phyloP scores from a whole-genome alignment of 2,113 vertebrate genomes.

The Scomber scombrus region DNA sequence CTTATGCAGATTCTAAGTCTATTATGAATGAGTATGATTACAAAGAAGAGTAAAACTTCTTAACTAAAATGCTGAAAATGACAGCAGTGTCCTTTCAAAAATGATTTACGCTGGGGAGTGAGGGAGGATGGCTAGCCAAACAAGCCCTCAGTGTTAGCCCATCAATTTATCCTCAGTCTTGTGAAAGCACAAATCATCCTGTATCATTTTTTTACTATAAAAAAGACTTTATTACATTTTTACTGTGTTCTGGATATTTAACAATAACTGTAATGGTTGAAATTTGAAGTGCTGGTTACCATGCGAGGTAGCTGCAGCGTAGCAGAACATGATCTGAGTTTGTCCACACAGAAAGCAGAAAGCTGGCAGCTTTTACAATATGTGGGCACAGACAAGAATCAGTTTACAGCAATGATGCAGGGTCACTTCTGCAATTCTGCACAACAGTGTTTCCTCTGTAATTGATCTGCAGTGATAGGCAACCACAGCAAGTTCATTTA shows the following conservation, averaged over 20 bases:
- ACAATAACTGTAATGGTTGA: neutral
- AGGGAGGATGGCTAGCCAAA: neutral
- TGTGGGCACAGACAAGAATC: neutral
- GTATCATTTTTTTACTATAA: neutral
- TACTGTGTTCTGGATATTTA: neutral
- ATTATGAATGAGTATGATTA: neutral
- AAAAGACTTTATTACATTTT: neutral
- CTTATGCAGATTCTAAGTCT: neutral
- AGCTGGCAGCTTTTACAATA: conserved; percentile 6
- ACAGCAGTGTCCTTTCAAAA: too few relatives aligned
- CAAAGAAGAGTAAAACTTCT: neutral
- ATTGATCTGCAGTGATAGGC: conserved; percentile 30
- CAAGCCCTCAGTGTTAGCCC: neutral
- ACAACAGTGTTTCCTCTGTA: conserved; percentile 37
- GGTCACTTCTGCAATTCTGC: conserved; percentile 13
- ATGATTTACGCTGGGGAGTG: neutral
- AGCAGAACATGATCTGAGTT: neutral
- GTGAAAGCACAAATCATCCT: neutral
- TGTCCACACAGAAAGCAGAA: conserved; percentile 13
- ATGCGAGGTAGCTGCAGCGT: neutral
- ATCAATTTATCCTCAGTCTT: neutral
- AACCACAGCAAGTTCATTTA: neutral
- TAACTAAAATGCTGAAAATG: neutral
- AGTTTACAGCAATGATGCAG: neutral
- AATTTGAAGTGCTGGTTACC: conserved; percentile 4